Evolutionary conservation across 2,888 invertebrate species (phyloP), one percentile per base, ranked within the genome.

Genomic region (Aphodius sticticus): DNA sequence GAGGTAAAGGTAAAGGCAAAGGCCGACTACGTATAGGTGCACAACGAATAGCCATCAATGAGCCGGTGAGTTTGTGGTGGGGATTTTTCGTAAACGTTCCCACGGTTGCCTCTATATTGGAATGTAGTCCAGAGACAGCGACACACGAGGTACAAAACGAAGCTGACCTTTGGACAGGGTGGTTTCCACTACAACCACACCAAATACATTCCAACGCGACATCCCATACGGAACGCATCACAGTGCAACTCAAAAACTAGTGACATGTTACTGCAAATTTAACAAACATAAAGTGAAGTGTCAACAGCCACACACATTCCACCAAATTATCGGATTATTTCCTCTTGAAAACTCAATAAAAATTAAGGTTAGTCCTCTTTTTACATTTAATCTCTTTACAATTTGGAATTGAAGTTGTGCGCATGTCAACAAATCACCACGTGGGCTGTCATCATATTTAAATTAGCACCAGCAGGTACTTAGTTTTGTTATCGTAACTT

Each of bases 81-180:
- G 84, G 83, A 81, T 81, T 82, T 82, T 83, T 80, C 79, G 81
- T 79, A 76, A 82, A 82, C 81, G 82, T 85, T 85, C 85, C 84
- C 85, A 85, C 85, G 85, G 53, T 53, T 53, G 53, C 53, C 53
- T 53, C 83, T 85, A 83, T 85, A 84, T 83, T 83, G 85, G 85
- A 84, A 85, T 84, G 85, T 81, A 83, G 85, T 83, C 83, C 82
- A 69, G 53, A 36, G 74, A 75, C 76, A 76, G 69, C 76, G 72
- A 53, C 79, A 74, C 78, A 76, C 71, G 77, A 78, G 78, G 78
- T 79, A 82, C 81, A 81, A 78, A 78, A 81, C 78, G 79, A 80
- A 80, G 74, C 83, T 82, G 82, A 83, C 83, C 83, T 83, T 81
- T 81, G 74, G 77, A 82, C 79, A 77, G 83, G 83, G 83, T 82